phyloP scores from a whole-genome alignment of 2,113 vertebrate species.

The Gulo gulo region DNA sequence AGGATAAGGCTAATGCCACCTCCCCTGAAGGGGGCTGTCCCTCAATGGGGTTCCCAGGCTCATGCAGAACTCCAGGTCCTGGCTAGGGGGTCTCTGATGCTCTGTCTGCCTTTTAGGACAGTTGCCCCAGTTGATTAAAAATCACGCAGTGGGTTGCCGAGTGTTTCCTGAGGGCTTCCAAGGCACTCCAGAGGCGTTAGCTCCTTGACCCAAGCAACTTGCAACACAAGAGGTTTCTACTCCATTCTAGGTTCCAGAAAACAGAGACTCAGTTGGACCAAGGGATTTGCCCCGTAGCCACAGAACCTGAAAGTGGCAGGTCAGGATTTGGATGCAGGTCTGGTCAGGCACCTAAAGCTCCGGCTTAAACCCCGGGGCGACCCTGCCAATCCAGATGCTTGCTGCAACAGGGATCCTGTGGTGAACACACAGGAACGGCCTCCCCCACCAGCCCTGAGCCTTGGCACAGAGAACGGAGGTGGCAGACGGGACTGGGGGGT shows the following conservation, averaged over 20 bases:
- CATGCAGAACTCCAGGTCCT: background rate
- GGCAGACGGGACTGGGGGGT: background rate
- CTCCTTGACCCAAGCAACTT: background rate
- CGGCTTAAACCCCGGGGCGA: background rate
- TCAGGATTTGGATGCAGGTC: background rate
- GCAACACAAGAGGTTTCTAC: accelerated
- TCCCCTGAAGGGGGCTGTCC: background rate
- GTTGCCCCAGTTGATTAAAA: background rate
- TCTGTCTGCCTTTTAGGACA: background rate
- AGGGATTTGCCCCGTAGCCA: background rate
- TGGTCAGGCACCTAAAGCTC: background rate
- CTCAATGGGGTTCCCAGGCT: background rate
- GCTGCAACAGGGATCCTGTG: background rate
- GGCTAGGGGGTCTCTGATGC: background rate
- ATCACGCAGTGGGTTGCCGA: background rate
- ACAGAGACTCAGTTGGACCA: background rate
- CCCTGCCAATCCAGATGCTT: background rate
- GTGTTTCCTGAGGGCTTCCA: background rate
- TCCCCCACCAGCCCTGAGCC: background rate
- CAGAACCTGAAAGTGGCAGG: background rate
- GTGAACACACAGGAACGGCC: background rate
- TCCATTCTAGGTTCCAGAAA: background rate
- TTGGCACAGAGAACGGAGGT: background rate
- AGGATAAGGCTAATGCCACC: background rate
- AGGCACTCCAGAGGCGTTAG: background rate